Evolutionary conservation across 2,113 vertebrate species (phyloP).

Genomic region (Megaleporinus macrocephalus): DNA sequence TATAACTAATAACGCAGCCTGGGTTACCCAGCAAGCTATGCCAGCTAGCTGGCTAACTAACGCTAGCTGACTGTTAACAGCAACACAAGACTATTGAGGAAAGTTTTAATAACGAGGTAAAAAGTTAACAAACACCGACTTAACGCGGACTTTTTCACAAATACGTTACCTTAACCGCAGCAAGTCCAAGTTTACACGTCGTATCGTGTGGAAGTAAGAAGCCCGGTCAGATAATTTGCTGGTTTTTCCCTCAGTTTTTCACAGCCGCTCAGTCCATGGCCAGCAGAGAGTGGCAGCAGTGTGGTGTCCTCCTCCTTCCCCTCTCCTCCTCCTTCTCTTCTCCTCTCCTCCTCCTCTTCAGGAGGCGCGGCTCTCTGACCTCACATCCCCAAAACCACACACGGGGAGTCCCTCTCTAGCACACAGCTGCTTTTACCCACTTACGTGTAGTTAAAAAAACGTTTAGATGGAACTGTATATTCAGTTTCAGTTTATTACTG

Average conservation of each 20-base stretch:
- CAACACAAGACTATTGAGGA: not conserved
- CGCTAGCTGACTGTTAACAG: not conserved
- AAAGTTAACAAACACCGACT: not conserved
- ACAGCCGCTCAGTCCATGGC: not conserved
- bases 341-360: not conserved
- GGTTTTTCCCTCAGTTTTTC: not conserved
- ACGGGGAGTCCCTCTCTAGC: no score
- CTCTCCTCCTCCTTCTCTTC: no score
- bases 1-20: not conserved
- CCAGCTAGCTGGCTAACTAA: not conserved
- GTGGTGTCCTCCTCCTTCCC: not conserved
- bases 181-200: not conserved
- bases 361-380: constrained; percentile 62
- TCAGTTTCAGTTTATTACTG: no score
- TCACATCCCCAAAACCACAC: constrained; percentile 48
- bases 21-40: not conserved
- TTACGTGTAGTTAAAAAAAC: no score
- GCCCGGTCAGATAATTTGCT: not conserved
- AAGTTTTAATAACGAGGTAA: not conserved
- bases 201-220: not conserved
- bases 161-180: constrained; percentile 18
- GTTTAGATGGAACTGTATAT: no score
- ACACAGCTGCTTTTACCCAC: no score
- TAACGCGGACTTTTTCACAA: not conserved
- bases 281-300: not conserved